Percentiles rank a stretch among this genome's conserved stretches.
Evolutionary conservation across 2,797 vertebrate species (phyloP).

Genomic region (Artibeus jamaicensis): DNA sequence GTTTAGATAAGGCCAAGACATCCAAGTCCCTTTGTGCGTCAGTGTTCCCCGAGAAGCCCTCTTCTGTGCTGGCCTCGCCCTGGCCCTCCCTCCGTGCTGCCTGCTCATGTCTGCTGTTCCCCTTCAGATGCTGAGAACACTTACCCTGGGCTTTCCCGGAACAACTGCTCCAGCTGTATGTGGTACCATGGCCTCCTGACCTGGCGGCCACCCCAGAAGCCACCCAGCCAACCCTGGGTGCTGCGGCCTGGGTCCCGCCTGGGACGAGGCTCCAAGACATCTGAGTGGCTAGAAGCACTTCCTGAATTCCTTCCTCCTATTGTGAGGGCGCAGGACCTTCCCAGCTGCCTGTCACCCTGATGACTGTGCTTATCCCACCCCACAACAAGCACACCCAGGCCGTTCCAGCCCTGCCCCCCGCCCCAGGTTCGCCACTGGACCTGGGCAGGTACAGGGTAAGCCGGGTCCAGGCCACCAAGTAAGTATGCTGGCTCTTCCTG

Average conservation of each 20-base stretch:
- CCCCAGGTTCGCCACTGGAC: not conserved
- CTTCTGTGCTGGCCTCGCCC: not conserved
- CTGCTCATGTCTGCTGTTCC: not conserved
- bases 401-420: not conserved
- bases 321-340: slow-evolving; percentile 28
- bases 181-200: not conserved
- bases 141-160: slow-evolving; percentile 20
- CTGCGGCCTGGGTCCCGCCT: not conserved
- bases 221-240: not conserved
- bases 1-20: not conserved
- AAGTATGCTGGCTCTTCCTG: not conserved
- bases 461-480: not conserved
- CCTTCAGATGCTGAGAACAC: not conserved
- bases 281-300: slow-evolving; percentile 47
- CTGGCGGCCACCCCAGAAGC: not conserved
- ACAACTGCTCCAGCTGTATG: not conserved
- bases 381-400: too few relatives aligned
- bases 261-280: not conserved
- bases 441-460: not conserved
- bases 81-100: not conserved
- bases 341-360: not conserved
- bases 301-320: slow-evolving; percentile 67
- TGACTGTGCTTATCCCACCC: not conserved
- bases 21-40: not conserved
- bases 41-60: not conserved